phyloP scores from a whole-genome alignment of 53 echinoderm and acorn worm genomes.

The Luidia sarsii region DNA sequence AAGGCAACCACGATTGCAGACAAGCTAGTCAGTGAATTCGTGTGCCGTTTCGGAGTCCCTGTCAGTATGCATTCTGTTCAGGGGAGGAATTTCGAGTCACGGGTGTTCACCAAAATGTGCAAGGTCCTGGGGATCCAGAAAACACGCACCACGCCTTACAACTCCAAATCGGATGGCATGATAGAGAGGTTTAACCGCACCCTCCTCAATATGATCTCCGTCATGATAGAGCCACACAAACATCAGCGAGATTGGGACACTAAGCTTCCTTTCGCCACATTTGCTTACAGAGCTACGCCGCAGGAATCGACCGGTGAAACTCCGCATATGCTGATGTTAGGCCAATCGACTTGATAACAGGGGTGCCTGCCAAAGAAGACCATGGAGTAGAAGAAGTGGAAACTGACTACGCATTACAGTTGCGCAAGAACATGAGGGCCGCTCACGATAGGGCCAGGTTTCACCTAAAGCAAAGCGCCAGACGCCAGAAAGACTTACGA shows the following conservation, averaged over 20 bases:
- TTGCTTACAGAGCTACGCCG: slow-evolving; percentile 28
- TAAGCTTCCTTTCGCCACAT: slow-evolving; percentile 15
- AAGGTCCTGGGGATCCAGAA: not conserved
- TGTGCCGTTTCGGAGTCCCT: not conserved
- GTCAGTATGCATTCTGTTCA: not conserved
- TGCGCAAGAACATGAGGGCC: slow-evolving; percentile 26
- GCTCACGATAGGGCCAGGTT: slow-evolving; percentile 28
- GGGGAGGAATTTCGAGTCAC: not conserved
- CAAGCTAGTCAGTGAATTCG: not conserved
- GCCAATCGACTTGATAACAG: slow-evolving; percentile 28
- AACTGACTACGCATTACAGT: slow-evolving; percentile 22
- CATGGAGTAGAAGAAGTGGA: not conserved
- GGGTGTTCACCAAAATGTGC: not conserved
- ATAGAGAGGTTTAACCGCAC: slow-evolving; percentile 50
- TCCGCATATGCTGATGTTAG: slow-evolving; percentile 39
- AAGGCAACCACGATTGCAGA: slow-evolving; percentile 22
- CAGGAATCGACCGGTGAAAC: slow-evolving; percentile 40
- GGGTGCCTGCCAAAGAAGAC: not conserved
- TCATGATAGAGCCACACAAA: slow-evolving; percentile 41
- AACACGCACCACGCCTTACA: slow-evolving; percentile 26
- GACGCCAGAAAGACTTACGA: slow-evolving; percentile 46
- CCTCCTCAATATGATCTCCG: slow-evolving; percentile 22
- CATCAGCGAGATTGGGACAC: slow-evolving; percentile 41
- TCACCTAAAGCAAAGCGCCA: slow-evolving; percentile 13
- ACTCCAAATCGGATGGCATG: slow-evolving; percentile 42